phyloP scores from a whole-genome alignment of 2,113 vertebrate genomes.

The Archocentrus centrarchus region DNA sequence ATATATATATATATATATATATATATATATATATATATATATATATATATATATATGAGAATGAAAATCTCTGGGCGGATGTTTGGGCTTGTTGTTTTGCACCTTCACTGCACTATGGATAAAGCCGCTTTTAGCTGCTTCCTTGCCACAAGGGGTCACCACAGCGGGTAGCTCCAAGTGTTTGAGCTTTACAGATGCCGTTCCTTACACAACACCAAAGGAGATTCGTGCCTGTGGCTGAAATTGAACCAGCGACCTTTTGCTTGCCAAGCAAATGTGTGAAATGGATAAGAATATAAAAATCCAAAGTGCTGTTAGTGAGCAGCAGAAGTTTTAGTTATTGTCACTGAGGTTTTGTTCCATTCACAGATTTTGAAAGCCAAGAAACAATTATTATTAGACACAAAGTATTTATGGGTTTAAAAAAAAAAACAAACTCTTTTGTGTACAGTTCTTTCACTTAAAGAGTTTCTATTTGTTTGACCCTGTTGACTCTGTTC shows the following conservation, averaged over 20 bases:
- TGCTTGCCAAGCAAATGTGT: too few species aligned
- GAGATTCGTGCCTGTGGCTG: too few species aligned
- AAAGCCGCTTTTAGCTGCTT: too few species aligned
- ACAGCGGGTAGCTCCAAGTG: too few species aligned
- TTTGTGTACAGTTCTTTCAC: neutral
- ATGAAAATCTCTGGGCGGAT: too few species aligned
- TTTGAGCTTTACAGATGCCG: too few species aligned
- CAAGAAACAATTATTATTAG: neutral
- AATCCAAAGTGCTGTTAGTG: neutral
- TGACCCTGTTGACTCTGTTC: neutral
- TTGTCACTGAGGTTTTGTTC: neutral
- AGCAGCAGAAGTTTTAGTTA: accelerated
- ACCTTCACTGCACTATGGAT: neutral
- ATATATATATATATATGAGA: too few species aligned
- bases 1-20: too few species aligned
- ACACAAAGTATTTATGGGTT: neutral
- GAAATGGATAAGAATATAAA: neutral
- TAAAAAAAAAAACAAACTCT: neutral
- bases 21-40: too few species aligned
- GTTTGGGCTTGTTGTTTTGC: neutral
- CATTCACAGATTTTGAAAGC: neutral
- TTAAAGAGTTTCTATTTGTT: neutral
- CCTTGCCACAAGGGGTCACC: too few species aligned
- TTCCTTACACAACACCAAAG: too few species aligned
- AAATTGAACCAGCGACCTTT: too few species aligned